Evolutionary conservation across 2,113 vertebrate species (phyloP), one percentile per base, ranked within the genome.

Genomic region (Hiodon alosoides): DNA sequence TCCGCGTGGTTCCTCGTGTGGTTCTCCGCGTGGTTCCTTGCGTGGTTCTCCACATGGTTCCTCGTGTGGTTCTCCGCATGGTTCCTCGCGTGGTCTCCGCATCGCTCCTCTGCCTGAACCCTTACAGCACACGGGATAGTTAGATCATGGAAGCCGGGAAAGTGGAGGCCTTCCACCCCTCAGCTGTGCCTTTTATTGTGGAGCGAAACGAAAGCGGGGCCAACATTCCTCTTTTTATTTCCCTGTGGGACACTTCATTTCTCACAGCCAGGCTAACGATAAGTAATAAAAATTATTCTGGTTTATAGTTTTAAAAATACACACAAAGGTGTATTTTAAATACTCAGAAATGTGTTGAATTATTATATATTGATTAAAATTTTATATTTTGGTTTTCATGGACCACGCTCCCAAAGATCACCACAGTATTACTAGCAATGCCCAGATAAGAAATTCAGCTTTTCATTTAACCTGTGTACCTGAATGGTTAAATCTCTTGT

Each of bases 211-310:
- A 85, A 90, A 88, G 55, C 16, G 14, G 75, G 66, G 88, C 89
- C 90, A 90, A 89, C 81, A 86, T 88, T 90, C 87, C 83, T 84
- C 51, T 58, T 86, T 84, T 82, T 7, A 64, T 89, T 89, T 91
- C 86, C 88, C 86, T 80, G 83, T 77, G 82, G 85, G 81, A 90
- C 90, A 90, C 73, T 92, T 91, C 79, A 82, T 76, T 66, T 81
- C 54, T 48, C 8, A 1, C 57, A 89, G 89, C 89, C 88, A 89
- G 77, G 76, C 76, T 78, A 76, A 66, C 78, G 78, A 79, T 85
- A 69, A 73, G 73, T 67, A 77, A 78, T 81, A 75, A 78, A 78
- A 78, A 78, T 79, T 31, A 82, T 81, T 86, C 85, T 87, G 87
- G 84, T 86, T 86, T 85, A 83, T 83, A 87, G 80, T 68, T 89